A percentile compares a stretch with the other conserved stretches of the same genome.
Conservation (phyloP, 2,888 invertebrate genomes). For the Aleiodes testaceus region DNA sequence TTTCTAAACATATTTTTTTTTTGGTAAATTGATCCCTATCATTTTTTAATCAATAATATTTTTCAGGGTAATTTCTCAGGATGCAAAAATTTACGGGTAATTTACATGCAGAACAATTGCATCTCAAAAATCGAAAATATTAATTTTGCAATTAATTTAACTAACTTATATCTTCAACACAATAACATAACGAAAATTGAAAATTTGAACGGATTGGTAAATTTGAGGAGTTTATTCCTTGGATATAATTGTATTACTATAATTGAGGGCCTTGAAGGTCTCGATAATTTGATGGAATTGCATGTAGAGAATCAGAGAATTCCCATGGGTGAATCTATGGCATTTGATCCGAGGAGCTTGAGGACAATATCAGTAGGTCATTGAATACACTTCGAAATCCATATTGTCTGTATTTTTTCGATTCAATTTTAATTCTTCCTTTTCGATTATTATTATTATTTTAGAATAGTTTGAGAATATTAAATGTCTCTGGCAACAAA, state of each 20-base stretch:
- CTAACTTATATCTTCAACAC: slow-evolving; percentile 83
- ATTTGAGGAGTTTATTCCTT: slow-evolving; percentile 85
- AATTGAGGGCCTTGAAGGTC: slow-evolving; percentile 80
- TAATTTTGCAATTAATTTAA: slow-evolving; percentile 78
- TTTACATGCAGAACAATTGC: slow-evolving; percentile 87
- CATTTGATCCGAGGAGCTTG: slow-evolving; percentile 80
- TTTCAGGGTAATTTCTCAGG: slow-evolving; percentile 68
- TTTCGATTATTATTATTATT: neutral
- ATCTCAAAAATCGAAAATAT: slow-evolving; percentile 84
- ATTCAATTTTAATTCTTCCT: slow-evolving; percentile 14
- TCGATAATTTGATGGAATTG: slow-evolving; percentile 78
- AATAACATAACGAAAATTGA: slow-evolving; percentile 83
- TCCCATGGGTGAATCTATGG: slow-evolving; percentile 76
- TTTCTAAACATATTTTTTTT: too few species aligned
- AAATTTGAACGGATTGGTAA: slow-evolving; percentile 77
- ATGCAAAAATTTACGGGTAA: slow-evolving; percentile 76
- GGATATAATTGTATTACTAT: slow-evolving; percentile 81
- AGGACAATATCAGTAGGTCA: slow-evolving; percentile 76
- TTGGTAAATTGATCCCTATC: too few species aligned
- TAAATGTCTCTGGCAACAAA: slow-evolving; percentile 80
- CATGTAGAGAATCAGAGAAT: slow-evolving; percentile 81
- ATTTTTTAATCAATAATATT: slow-evolving; percentile 24
- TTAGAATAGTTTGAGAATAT: slow-evolving; percentile 76
- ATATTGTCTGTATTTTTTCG: too few species aligned
- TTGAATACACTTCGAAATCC: neutral